Evolutionary conservation across 1,140 invertebrate genomes (phyloP), one percentile per base, ranked within the genome.

Genomic region (Ips nitidus): DNA sequence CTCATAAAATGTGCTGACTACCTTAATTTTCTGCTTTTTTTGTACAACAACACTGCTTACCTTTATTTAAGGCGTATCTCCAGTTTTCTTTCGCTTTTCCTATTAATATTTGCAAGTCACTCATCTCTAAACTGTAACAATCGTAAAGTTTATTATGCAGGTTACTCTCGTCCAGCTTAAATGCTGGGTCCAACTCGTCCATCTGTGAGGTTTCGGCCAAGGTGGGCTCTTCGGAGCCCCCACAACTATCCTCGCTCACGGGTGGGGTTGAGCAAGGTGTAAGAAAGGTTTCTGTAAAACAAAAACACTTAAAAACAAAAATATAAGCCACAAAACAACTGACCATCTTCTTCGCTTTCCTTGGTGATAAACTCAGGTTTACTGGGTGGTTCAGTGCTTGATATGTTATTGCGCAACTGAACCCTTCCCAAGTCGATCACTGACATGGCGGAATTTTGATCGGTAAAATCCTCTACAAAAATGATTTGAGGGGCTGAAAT

Each of bases 401-500:
- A 70, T 41, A 52, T 42, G 45, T 73, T 73, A 77, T 94, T 93
- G 0, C 86, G 85, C 47, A 95, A 83, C 74, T 91, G 88, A 68
- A 95, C 83, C 57, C 90, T 87, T 41, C 93, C 93, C 77, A 95
- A 94, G 82, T 95, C 93, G 41, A 95, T 86, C 7, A 94, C 86
- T 52, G 95, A 87, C 59, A 97, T 88, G 0, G 88, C 84, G 0
- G 92, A 90, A 78, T 92, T 92, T 39, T 86, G 83, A 76, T 94
- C 89, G 42, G 82, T 84, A 76, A 95, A 92, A 75, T 92, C 88
- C 79, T 97, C 93, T n/a, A 91, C 87, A 55, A 93, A 83, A 71
- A 97, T 86, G 64, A 98, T 94, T 78, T 97, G 93, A 3, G 95
- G 95, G 2, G 95, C 94, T 37, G 92, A 94, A 60, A 98, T 94